These are phyloP conservation scores for Drosophila mojavensis DNA, from an alignment of 1,140 invertebrate genomes.

Conservation along the genomic window DNA sequence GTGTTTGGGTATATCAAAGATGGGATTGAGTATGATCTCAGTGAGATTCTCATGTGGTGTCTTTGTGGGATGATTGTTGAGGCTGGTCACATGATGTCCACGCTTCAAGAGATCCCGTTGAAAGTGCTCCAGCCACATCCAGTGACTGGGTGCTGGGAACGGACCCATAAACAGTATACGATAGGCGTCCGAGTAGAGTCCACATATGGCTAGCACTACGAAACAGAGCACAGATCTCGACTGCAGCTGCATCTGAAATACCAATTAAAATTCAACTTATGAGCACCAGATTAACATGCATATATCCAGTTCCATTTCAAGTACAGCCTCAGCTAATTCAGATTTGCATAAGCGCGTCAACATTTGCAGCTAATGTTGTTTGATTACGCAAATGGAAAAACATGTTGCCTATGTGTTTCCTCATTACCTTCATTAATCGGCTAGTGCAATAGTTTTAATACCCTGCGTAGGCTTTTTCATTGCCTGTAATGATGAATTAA, in stretches of 20 bases:
- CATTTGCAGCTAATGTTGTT: slow-evolving; percentile 25
- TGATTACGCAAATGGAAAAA: slow-evolving; percentile 20
- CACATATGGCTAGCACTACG: slow-evolving; percentile 36
- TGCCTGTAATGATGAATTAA: neutral
- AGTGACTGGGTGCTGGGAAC: slow-evolving; percentile 84
- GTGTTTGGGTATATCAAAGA: slow-evolving; percentile 85
- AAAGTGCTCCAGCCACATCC: slow-evolving; percentile 85
- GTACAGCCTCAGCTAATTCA: slow-evolving; percentile 24
- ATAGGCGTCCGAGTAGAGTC: slow-evolving; percentile 25
- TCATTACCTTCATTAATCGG: slow-evolving; percentile 15
- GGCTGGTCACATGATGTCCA: slow-evolving; percentile 87
- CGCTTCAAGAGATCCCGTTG: slow-evolving; percentile 85
- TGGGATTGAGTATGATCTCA: slow-evolving; percentile 85
- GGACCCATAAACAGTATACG: slow-evolving; percentile 82
- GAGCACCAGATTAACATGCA: slow-evolving; percentile 49
- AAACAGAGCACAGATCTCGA: slow-evolving; percentile 41
- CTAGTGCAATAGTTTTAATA: neutral
- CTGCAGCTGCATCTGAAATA: slow-evolving; percentile 62
- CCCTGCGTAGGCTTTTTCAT: neutral
- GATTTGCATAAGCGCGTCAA: slow-evolving; percentile 60
- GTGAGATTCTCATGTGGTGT: slow-evolving; percentile 84
- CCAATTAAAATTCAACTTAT: slow-evolving; percentile 60
- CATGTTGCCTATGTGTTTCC: slow-evolving; percentile 19
- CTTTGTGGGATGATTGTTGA: slow-evolving; percentile 85
- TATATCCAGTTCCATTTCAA: slow-evolving; percentile 33